A percentile compares a stretch with the other conserved stretches of the same genome.
Evolutionary conservation across 2,113 vertebrate species (phyloP).

Genomic region (Neotoma lepida): DNA sequence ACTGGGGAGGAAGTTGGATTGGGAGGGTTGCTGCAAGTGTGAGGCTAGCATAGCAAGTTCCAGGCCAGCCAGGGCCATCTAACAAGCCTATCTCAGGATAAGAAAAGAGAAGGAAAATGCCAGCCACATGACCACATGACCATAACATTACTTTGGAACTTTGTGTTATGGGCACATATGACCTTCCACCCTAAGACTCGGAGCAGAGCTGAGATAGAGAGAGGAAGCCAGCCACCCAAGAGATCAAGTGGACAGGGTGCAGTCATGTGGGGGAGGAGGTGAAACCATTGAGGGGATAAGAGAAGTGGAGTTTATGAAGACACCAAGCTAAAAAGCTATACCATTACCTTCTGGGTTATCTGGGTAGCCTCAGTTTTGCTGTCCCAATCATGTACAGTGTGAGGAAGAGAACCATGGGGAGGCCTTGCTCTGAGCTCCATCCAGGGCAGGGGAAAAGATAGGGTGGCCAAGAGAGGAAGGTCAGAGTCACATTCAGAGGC

Average conservation of each 20-base stretch:
- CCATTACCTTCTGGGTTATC: neutral
- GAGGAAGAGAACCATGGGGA: neutral
- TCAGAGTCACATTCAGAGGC: neutral
- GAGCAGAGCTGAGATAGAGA: neutral
- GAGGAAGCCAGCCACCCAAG: neutral
- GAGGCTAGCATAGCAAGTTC: neutral
- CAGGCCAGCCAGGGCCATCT: neutral
- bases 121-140: accelerated
- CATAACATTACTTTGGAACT: accelerated
- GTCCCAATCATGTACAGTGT: neutral
- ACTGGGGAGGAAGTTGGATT: neutral
- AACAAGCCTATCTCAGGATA: neutral
- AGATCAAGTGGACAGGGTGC: neutral
- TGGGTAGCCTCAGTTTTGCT: neutral
- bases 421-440: neutral
- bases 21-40: neutral
- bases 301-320: neutral
- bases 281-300: neutral
- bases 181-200: neutral
- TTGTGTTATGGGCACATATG: neutral
- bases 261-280: too few relatives aligned
- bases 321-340: neutral
- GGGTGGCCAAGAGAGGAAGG: neutral
- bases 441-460: neutral
- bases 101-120: neutral